Percentiles rank a stretch among this genome's conserved stretches.
phyloP scores from a whole-genome alignment of 2,113 vertebrate genomes.

The Centropristis striata region DNA sequence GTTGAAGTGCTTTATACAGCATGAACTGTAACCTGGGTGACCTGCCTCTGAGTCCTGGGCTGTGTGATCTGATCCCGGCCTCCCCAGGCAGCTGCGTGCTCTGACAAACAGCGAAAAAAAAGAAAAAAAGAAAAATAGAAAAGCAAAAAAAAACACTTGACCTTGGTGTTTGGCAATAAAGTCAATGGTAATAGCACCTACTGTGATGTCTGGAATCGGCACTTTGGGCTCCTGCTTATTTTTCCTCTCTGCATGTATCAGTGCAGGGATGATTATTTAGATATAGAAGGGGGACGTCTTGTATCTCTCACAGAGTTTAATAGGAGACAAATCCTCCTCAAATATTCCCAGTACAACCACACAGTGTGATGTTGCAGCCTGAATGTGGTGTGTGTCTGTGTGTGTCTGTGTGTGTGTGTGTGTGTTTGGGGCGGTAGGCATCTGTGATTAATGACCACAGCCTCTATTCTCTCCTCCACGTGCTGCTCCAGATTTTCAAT shows the following conservation, averaged over 20 bases:
- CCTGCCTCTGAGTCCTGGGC: conserved; percentile 14
- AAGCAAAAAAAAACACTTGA: conserved; percentile 38
- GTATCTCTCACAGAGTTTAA: conserved; percentile 38
- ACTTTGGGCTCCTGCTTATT: conserved; percentile 19
- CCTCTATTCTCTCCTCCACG: conserved; percentile 60
- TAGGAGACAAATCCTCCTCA: conserved; percentile 16
- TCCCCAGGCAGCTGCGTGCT: conserved; percentile 18
- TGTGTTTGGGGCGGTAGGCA: conserved; percentile 35
- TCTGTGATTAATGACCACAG: conserved; percentile 83
- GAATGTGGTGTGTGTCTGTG: conserved; percentile 43
- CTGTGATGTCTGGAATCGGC: conserved; percentile 31
- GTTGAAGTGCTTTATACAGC: conserved; percentile 8
- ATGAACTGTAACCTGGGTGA: conserved; percentile 55
- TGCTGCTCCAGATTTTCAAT: conserved; percentile 78
- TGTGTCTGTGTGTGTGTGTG: conserved; percentile 39
- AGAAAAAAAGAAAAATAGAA: no score
- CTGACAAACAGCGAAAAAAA: conserved; percentile 36
- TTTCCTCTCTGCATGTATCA: conserved; percentile 44
- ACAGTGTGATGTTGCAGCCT: conserved; percentile 24
- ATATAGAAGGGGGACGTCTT: neutral
- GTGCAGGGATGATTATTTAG: conserved; percentile 25
- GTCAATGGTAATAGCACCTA: conserved; percentile 59
- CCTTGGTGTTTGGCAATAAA: conserved; percentile 63
- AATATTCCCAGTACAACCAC: conserved; percentile 34
- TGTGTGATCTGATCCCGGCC: conserved; percentile 39